Conservation (phyloP, 1,140 invertebrate species). For the Episyrphus balteatus region DNA sequence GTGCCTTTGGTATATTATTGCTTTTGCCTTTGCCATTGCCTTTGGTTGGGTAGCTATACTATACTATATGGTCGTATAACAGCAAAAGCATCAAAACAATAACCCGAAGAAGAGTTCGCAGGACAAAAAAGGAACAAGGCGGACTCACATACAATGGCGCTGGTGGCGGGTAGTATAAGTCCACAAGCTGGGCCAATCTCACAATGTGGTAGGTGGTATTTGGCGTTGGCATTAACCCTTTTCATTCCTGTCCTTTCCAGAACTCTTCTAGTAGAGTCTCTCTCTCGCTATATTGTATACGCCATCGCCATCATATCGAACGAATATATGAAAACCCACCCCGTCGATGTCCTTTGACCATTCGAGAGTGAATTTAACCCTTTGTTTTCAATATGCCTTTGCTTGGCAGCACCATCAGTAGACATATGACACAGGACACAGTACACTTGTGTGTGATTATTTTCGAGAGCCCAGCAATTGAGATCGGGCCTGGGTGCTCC, state of each 20-base stretch:
- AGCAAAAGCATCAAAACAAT: background rate
- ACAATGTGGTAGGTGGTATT: background rate
- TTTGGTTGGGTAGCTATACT: background rate
- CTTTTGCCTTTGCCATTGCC: background rate
- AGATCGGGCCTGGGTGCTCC: too few species aligned
- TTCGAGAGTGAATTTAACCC: background rate
- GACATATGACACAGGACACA: too few species aligned
- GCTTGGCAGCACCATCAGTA: too few species aligned
- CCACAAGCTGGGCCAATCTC: background rate
- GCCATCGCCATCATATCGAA: too few species aligned
- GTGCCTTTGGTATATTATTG: background rate
- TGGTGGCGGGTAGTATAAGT: background rate
- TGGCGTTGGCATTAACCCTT: background rate
- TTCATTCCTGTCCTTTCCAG: background rate
- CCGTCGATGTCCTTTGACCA: background rate
- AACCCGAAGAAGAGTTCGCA: background rate
- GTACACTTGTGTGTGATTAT: too few species aligned
- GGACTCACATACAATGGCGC: background rate
- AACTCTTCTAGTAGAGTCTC: too few species aligned
- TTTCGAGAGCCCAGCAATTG: too few species aligned
- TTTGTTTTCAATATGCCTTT: too few species aligned
- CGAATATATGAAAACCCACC: background rate
- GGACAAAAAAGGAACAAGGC: background rate
- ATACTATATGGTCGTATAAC: background rate
- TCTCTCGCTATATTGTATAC: too few species aligned